phyloP scores from a whole-genome alignment of 2,113 vertebrate genomes.

The Ia io region DNA sequence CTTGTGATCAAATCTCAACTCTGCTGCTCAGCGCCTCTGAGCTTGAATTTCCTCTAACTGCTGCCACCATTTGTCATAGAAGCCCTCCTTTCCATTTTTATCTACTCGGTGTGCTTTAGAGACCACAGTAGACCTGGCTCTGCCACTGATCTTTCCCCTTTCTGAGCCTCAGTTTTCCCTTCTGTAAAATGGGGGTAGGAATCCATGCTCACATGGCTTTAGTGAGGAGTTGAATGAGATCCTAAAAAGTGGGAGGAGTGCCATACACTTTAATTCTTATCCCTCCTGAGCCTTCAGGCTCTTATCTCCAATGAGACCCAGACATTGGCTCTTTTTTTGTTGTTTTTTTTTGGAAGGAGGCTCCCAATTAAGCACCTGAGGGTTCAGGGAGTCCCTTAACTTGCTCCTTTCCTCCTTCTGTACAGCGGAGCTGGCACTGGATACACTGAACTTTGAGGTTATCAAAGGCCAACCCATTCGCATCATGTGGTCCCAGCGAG shows the following conservation, averaged over 20 bases:
- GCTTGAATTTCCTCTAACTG: neutral
- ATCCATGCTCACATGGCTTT: neutral
- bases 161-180: neutral
- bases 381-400: neutral
- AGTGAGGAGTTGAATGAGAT: neutral
- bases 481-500: conserved; percentile 99
- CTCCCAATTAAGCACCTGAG: neutral
- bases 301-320: neutral
- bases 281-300: neutral
- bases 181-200: neutral
- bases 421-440: conserved; percentile 95
- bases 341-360: neutral
- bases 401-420: neutral
- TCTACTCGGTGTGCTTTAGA: neutral
- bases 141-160: neutral
- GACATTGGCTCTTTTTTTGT: neutral
- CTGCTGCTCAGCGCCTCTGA: neutral
- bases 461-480: conserved; percentile 96
- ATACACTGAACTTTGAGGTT: conserved; percentile 99
- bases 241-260: neutral
- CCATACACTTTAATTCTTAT: neutral
- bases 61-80: neutral
- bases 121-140: neutral
- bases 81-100: neutral
- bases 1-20: neutral